A percentile compares a stretch with the other conserved stretches of the same genome.
Conservation (phyloP, 2,797 vertebrate species). For the Anomalospiza imberbis region DNA sequence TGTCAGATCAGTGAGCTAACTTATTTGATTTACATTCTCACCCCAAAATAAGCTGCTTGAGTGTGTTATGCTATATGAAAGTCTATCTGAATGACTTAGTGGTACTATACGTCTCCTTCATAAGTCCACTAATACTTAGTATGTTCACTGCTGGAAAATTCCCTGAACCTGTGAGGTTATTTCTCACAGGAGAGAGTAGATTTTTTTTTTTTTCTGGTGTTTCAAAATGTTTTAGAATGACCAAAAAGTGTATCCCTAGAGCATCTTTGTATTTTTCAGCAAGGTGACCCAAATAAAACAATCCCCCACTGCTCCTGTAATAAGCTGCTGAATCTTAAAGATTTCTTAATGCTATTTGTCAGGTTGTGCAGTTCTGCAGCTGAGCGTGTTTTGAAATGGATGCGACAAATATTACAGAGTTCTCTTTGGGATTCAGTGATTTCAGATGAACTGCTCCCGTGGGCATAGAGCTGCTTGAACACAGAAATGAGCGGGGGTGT, state of each 20-base stretch:
- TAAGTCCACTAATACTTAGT: neutral
- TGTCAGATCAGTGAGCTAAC: neutral
- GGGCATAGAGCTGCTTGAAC: neutral
- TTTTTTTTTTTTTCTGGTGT: neutral
- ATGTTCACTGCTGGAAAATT: neutral
- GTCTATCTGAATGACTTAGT: neutral
- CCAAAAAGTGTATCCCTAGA: neutral
- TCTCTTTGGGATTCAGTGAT: neutral
- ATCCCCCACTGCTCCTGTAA: neutral
- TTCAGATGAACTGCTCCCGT: neutral
- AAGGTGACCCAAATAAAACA: conserved; percentile 22
- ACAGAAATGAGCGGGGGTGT: fast-evolving
- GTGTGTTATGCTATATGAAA: neutral
- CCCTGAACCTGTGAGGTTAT: neutral
- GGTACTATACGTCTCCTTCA: neutral
- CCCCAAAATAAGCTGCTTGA: neutral
- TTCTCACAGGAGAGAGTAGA: neutral
- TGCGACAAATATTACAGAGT: neutral
- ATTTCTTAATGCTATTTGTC: neutral
- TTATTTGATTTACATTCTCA: neutral
- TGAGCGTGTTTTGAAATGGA: conserved; percentile 1
- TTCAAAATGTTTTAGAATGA: neutral
- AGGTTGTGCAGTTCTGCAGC: neutral
- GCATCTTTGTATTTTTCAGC: neutral
- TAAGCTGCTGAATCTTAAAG: neutral